Conservation (phyloP, 2,797 vertebrate genomes). For the Phrynocephalus forsythii region DNA sequence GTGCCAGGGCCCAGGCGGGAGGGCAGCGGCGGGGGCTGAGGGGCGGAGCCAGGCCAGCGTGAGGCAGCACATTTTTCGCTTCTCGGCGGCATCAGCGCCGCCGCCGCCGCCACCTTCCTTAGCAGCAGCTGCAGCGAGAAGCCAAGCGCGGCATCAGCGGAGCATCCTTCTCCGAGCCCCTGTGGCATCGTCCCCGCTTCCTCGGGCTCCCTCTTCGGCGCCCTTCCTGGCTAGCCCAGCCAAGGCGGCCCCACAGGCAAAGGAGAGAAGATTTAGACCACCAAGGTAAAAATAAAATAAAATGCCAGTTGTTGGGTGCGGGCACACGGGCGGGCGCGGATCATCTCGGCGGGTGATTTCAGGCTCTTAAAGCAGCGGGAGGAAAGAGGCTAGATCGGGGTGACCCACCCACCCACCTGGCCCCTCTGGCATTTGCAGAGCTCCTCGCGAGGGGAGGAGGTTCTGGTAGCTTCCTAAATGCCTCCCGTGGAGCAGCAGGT, state of each 20-base stretch:
- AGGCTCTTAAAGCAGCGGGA: background rate
- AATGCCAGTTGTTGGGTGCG: background rate
- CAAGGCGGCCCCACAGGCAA: background rate
- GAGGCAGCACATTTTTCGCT: conserved; percentile 81
- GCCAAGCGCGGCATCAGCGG: background rate
- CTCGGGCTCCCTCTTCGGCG: background rate
- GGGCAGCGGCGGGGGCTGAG: conserved; percentile 54
- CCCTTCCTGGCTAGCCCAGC: background rate
- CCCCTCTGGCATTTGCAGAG: background rate
- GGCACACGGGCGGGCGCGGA: background rate
- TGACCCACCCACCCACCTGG: background rate
- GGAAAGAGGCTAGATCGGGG: background rate
- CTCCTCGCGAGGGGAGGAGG: background rate
- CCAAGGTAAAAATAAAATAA: conserved; percentile 18
- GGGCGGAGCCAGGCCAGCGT: conserved; percentile 74
- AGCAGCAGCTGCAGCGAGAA: background rate
- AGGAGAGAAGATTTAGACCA: too few relatives aligned
- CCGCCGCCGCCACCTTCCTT: background rate
- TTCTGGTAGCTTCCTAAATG: background rate
- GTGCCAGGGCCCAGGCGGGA: background rate
- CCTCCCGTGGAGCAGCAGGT: background rate
- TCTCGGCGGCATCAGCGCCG: conserved; percentile 35
- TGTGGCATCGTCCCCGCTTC: background rate
- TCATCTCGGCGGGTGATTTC: background rate
- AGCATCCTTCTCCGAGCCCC: conserved; percentile 9